Conservation (phyloP, 2,113 vertebrate genomes). For the Paradisaea rubra region DNA sequence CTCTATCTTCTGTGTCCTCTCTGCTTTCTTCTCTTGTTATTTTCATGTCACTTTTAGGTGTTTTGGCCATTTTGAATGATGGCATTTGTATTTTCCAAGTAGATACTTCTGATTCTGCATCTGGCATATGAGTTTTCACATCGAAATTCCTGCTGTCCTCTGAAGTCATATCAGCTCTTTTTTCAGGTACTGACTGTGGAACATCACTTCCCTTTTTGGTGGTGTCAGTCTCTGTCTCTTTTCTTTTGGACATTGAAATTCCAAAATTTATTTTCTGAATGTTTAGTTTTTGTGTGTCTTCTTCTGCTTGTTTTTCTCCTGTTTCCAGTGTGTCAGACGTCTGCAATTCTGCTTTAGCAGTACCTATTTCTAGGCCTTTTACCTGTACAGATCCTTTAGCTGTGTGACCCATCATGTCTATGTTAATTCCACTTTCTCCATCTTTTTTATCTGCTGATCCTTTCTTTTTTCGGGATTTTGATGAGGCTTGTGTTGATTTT, state of each 20-base stretch:
- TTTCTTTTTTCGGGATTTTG: constrained; percentile 46
- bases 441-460: not conserved
- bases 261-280: not conserved
- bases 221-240: not conserved
- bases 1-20: accelerated
- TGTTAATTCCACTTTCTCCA: not conserved
- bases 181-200: not conserved
- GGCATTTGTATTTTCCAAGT: constrained; percentile 9
- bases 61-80: not conserved
- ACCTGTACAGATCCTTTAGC: not conserved
- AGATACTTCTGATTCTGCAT: not conserved
- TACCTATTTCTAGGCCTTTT: constrained; percentile 13
- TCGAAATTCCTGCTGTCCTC: accelerated
- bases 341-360: not conserved
- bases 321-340: not conserved
- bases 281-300: not conserved
- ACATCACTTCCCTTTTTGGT: accelerated
- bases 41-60: not conserved
- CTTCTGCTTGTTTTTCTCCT: not conserved
- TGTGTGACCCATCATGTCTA: not conserved
- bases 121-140: not conserved
- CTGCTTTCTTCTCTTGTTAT: not conserved
- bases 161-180: accelerated
- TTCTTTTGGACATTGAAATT: not conserved
- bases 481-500: not conserved